These are phyloP conservation scores for Cyprinus carpio DNA, from an alignment of 2,113 vertebrate genomes.

Conservation along the genomic window DNA sequence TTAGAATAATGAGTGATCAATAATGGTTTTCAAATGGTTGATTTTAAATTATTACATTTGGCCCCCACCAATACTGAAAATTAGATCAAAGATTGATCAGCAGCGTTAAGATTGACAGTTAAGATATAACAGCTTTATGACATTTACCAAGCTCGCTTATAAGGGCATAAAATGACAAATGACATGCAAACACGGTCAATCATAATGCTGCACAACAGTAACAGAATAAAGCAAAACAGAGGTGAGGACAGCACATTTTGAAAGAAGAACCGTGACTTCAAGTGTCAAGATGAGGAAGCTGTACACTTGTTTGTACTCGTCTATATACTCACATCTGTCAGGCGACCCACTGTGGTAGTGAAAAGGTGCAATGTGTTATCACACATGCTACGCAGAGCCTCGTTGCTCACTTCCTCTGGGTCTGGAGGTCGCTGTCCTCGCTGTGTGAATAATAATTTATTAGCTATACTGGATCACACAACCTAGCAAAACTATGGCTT, in stretches of 20 bases:
- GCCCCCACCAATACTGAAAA: too few species aligned
- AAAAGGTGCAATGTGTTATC: constrained; percentile 87
- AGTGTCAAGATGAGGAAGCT: neutral
- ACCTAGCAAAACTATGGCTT: neutral
- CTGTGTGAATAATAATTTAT: constrained; percentile 47
- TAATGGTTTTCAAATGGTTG: too few species aligned
- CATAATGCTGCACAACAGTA: neutral
- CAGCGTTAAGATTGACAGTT: too few species aligned
- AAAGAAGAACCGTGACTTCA: neutral
- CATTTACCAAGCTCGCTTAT: neutral
- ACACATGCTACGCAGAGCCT: constrained; percentile 81
- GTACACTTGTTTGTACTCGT: constrained; percentile 65
- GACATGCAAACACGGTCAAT: neutral
- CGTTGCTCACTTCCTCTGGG: constrained; percentile 76
- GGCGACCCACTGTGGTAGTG: constrained; percentile 86
- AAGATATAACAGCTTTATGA: too few species aligned
- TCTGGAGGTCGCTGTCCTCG: constrained; percentile 68
- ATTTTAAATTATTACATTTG: too few species aligned
- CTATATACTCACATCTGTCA: constrained; percentile 78
- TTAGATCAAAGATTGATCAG: too few species aligned
- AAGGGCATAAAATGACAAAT: neutral
- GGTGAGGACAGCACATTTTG: neutral
- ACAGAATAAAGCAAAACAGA: neutral
- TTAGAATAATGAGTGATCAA: too few species aligned
- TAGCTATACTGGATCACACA: neutral